Base-by-base conservation (phyloP, 2,797 vertebrate genomes). In the Rhodeus uyekii region DNA sequence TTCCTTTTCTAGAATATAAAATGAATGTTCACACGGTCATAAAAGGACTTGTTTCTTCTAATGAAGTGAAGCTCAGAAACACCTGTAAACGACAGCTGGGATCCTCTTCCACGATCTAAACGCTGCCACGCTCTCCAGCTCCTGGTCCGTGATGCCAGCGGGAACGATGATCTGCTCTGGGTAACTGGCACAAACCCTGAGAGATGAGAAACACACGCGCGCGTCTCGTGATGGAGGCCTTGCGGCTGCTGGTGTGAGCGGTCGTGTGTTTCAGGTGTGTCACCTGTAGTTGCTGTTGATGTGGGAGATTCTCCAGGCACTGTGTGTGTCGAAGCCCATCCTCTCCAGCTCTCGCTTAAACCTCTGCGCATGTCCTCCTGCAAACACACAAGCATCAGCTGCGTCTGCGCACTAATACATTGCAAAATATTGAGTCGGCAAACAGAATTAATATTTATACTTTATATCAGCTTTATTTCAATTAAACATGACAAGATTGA, bases 231-330 rank as follows among this genome's bases (percentile, higher is more conserved):
- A 60, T 42, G 24, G n/a, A 19, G 22, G 58, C 8, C 10, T 2
- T 34, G 3, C 6, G 39, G 8, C 29, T 24, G 61, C 32, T 38
- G 7, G 19, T 38, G 29, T 5, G 22, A 3, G 29, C 14, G 29
- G 2, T 38, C 16, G 14, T 42, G 78, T 48, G 78, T 65, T 0
- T 76, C 22, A 14, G 58, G 46, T 29, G 27, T 19, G 67, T 95
- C 90, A 99, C 98, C 96, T 98, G 93, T 97, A 99, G 90, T 97
- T 99, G 91, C 96, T 96, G 93, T 99, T 99, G 93, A 99, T 98
- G 90, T 98, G 97, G 55, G 97, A 97, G 92, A 98, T 98, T 93
- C 98, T 97, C 98, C 98, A 99, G 90, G 96, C 96, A 71, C 97
- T 97, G 88, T 97, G 96, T 90, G 96, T 97, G 91, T 98, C 97